Evolutionary conservation across 2,888 invertebrate species (phyloP), one percentile per base, ranked within the genome.

Genomic region (Bugula neritina): DNA sequence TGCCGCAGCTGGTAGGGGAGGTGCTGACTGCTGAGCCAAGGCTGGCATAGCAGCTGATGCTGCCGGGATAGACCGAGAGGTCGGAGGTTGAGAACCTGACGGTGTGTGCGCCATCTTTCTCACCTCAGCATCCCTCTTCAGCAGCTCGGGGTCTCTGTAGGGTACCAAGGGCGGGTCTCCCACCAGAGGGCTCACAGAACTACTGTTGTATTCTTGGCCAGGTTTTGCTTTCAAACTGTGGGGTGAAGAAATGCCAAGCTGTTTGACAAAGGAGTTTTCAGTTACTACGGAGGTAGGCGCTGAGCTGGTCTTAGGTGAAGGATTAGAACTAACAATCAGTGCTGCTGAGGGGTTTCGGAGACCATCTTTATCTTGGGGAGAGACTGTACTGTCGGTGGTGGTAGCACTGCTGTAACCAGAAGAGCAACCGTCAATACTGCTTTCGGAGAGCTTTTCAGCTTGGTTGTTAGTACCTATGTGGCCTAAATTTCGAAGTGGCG

Each of bases 41-140:
- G 85, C 73, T 5, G 43, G 43, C 10, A 43, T 17, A 43, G 77
- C 86, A 80, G 82, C 87, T 87, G 88, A 87, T 88, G 88, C 63
- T 27, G 63, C n/a, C 23, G 71, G 71, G 29, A 71, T 13, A n/a
- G 71, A 27, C 23, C 71, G 1, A n/a, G 71, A 3, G 21, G 71
- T 54, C 3, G 71, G 43, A 31, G 63, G 31, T n/a, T 63, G 55
- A 34, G 71, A 55, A 35, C 27, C 29, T 31, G 57, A 35, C 2
- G 72, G 72, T 43, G 71, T 71, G 27, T 72, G 72, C 55, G 70
- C 54, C 63, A 63, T 63, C 63, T 63, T 63, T 63, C 63, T 63
- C 63, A 63, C 63, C 63, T 63, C 63, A 63, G 63, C 58, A 71
- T 74, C 74, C 43, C 71, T 73, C 52, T 74, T 74, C 57, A 74